A percentile compares a stretch with the other conserved stretches of the same genome.
Evolutionary conservation across 1,140 invertebrate species (phyloP).

Genomic region (Akabosia matsudoensis): DNA sequence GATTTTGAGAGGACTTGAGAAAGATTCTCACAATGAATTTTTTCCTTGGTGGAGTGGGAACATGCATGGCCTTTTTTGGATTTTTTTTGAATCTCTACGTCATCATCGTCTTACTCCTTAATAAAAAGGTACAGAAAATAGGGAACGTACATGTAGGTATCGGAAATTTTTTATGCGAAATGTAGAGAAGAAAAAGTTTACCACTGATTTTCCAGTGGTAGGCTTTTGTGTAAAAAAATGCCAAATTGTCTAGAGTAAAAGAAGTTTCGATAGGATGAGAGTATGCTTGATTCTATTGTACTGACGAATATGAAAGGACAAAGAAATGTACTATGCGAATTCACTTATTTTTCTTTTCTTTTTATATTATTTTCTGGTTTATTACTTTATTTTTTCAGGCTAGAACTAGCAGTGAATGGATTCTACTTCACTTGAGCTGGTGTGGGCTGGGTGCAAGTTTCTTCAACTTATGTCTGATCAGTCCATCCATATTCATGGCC

Average conservation of each 20-base stretch:
- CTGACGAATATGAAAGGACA: too few species aligned
- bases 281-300: too few species aligned
- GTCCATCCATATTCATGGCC: slow-evolving; percentile 42
- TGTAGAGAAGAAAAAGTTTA: too few species aligned
- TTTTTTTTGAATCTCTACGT: slow-evolving; percentile 45
- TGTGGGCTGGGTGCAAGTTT: slow-evolving; percentile 42
- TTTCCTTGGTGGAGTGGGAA: slow-evolving; percentile 9
- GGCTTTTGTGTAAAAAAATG: too few species aligned
- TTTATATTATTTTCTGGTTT: slow-evolving; percentile 6
- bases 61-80: slow-evolving; percentile 44
- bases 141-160: background rate
- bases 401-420: slow-evolving; percentile 44
- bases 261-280: too few species aligned
- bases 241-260: too few species aligned
- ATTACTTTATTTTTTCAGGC: slow-evolving; percentile 32
- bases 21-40: background rate
- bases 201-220: too few species aligned
- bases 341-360: too few species aligned
- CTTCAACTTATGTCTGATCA: slow-evolving; percentile 37
- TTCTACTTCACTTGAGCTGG: slow-evolving; percentile 42
- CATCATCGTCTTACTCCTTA: slow-evolving; percentile 41
- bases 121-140: slow-evolving; percentile 42
- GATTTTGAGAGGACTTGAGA: too few species aligned
- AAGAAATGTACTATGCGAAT: too few species aligned
- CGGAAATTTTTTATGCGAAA: slow-evolving; percentile 1